phyloP scores from a whole-genome alignment of 2,888 invertebrate species.

The Drosophila phalerata region DNA sequence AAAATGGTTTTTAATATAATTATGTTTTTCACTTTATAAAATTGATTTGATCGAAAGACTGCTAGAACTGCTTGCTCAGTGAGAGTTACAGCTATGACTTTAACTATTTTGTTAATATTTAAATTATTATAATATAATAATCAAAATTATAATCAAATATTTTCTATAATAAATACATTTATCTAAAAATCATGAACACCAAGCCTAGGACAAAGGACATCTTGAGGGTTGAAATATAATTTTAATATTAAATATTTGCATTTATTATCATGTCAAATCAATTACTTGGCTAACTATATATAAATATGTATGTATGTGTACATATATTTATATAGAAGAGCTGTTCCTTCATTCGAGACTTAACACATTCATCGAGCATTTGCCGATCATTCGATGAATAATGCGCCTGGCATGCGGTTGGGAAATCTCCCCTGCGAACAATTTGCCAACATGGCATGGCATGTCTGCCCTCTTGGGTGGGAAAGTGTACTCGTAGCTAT shows the following conservation, averaged over 20 bases:
- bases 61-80: too few relatives aligned
- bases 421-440: conserved; percentile 67
- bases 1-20: too few relatives aligned
- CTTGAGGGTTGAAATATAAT: too few relatives aligned
- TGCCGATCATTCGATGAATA: conserved; percentile 55
- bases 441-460: conserved; percentile 14
- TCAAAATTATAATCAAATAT: too few relatives aligned
- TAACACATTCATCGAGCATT: conserved; percentile 37
- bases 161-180: too few relatives aligned
- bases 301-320: not conserved
- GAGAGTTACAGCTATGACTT: too few relatives aligned
- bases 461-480: conserved; percentile 10
- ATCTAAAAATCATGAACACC: too few relatives aligned
- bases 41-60: too few relatives aligned
- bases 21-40: too few relatives aligned
- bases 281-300: not conserved
- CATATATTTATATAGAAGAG: conserved; percentile 10
- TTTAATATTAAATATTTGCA: not conserved
- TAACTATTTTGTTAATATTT: too few relatives aligned
- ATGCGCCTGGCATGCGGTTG: conserved; percentile 71
- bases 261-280: not conserved
- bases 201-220: too few relatives aligned
- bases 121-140: too few relatives aligned
- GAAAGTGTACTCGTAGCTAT: conserved; percentile 10
- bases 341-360: conserved; percentile 28